These are phyloP conservation scores for Clanis bilineata DNA, from an alignment of 2,888 invertebrate genomes.

Conservation along the genomic window DNA sequence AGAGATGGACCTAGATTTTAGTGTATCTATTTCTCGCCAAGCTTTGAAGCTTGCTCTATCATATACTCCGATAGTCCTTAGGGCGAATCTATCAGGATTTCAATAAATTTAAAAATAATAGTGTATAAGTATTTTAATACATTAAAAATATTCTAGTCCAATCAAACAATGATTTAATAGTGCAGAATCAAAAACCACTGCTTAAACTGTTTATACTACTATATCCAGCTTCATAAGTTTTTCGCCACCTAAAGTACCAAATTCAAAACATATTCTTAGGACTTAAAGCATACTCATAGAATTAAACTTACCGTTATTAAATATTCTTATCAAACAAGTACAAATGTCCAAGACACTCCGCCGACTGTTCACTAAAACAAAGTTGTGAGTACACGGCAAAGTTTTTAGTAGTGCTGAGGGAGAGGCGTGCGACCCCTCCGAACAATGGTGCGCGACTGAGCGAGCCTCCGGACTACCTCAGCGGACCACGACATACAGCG, in stretches of 20 bases:
- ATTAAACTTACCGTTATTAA: neutral
- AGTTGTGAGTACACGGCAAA: constrained; percentile 16
- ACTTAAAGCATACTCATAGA: neutral
- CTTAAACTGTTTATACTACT: too few relatives aligned
- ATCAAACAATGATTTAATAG: too few relatives aligned
- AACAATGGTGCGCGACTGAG: constrained; percentile 15
- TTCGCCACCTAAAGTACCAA: neutral
- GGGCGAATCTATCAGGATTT: too few relatives aligned
- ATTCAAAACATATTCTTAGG: neutral
- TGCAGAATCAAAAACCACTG: too few relatives aligned
- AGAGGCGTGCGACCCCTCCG: constrained; percentile 13
- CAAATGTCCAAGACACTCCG: neutral
- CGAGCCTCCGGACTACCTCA: neutral
- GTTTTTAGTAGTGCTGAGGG: constrained; percentile 3
- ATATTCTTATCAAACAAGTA: neutral
- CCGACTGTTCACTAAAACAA: neutral
- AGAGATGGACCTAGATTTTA: too few relatives aligned
- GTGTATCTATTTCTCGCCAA: too few relatives aligned
- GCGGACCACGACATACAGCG: neutral
- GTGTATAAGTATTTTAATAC: too few relatives aligned
- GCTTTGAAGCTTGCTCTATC: too few relatives aligned
- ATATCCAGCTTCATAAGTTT: too few relatives aligned
- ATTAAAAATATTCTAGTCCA: too few relatives aligned
- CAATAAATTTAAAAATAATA: too few relatives aligned
- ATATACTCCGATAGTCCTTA: too few relatives aligned